Percentiles rank a stretch among this genome's conserved stretches.
These are phyloP conservation scores for Rhea americana DNA, from an alignment of 2,113 vertebrate genomes.

Conservation along the genomic window DNA sequence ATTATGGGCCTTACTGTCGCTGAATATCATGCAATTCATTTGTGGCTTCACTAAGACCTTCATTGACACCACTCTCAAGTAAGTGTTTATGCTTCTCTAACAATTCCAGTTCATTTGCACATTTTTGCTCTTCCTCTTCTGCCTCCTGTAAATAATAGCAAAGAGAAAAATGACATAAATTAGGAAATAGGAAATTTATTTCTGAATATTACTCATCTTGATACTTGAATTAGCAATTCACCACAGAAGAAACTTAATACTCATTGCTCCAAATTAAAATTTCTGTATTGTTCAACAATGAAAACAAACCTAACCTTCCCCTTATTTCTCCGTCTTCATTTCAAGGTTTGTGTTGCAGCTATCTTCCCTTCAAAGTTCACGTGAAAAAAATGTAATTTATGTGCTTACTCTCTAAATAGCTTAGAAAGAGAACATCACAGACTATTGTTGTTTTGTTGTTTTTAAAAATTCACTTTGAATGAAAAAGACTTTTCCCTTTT, in stretches of 20 bases:
- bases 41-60: conserved; percentile 77
- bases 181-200: neutral
- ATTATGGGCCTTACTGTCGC: conserved; percentile 69
- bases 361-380: neutral
- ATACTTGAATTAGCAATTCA: neutral
- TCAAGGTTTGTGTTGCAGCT: neutral
- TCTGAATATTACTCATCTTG: neutral
- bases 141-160: conserved; percentile 62
- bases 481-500: neutral
- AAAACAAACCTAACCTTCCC: neutral
- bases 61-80: conserved; percentile 76
- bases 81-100: conserved; percentile 77
- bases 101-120: conserved; percentile 71
- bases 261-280: neutral
- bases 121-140: conserved; percentile 77
- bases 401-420: neutral
- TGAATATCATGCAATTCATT: conserved; percentile 73
- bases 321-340: neutral
- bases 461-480: neutral
- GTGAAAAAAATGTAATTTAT: neutral
- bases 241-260: neutral
- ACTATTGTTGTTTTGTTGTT: neutral
- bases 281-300: neutral
- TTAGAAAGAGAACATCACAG: neutral
- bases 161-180: neutral